Evolutionary conservation across 2,113 vertebrate genomes (phyloP), one percentile per base, ranked within the genome.

Genomic region (Melanerpes aurifrons): DNA sequence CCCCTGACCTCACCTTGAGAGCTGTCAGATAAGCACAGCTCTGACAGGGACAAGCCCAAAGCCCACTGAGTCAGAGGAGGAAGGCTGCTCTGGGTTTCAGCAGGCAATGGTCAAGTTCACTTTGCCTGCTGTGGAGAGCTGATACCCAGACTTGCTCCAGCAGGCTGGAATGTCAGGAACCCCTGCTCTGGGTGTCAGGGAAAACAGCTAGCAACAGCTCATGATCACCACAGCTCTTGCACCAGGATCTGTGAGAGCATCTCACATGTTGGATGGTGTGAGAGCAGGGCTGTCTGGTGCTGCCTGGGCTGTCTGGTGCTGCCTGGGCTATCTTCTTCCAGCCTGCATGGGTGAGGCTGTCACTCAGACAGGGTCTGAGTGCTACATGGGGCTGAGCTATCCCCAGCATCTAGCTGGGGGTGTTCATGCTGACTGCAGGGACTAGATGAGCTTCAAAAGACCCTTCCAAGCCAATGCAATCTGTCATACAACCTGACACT

Each of bases 361-460:
- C 47, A 5, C 50, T 10, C 7, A 1, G 6, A 4, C 3, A 28
- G 76, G 37, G 59, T 32, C 26, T 40, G 40, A 40, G 11, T 12
- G 53, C 8, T 35, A 4, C 7, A 0, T 1, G n/a, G 59, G 47
- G 5, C 0, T 5, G 40, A 37, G 59, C 8, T 11, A 2, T n/a
- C 50, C 50, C 50, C 50, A 53, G 12, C 50, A 53, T 12, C 50
- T 12, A 53, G 22, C 50, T 53, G 50, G 50, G 50, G 22, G 24
- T 53, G 50, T 24, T 12, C 50, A 12, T 53, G 50, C 50, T 24
- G 50, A 25, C 22, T 53, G 50, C 50, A 53, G 22, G 50, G 50
- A 53, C 50, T 6, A 53, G 50, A 13, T 24, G 50, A 25, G 12
- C 22, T 53, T 53, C 24, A 53, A 53, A 53, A 22, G 22, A 10